A percentile compares a stretch with the other conserved stretches of the same genome.
Conservation (phyloP, 2,888 invertebrate species). For the Oscheius sp. region DNA sequence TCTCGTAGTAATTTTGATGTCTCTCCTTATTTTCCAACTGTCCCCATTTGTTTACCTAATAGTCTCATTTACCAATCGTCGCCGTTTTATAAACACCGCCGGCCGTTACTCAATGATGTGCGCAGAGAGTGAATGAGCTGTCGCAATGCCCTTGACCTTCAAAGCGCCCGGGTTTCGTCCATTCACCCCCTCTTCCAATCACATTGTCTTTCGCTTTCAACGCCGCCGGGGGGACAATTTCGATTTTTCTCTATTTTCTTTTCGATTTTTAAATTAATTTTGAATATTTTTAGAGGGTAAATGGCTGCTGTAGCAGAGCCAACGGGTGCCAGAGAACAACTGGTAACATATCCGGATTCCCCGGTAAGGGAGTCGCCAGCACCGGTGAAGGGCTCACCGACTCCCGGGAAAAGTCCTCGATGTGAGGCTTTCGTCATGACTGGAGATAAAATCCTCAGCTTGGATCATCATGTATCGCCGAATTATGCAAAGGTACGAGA, state of each 20-base stretch:
- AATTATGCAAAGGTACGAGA: conserved; percentile 71
- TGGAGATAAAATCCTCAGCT: conserved; percentile 69
- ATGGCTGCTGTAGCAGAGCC: conserved; percentile 36
- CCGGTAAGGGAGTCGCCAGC: conserved; percentile 11
- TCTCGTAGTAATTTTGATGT: not conserved
- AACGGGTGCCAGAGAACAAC: conserved; percentile 26
- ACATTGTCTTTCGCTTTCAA: conserved; percentile 9
- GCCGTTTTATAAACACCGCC: conserved; percentile 19
- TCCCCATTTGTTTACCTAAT: conserved; percentile 9
- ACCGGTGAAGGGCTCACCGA: not conserved
- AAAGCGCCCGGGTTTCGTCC: not conserved
- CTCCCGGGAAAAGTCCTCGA: conserved; percentile 31
- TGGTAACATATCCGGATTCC: conserved; percentile 30
- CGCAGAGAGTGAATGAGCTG: not conserved
- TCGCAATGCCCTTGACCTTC: conserved; percentile 23
- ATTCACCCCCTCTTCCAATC: too few relatives aligned
- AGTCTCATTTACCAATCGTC: not conserved
- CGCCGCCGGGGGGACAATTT: too few relatives aligned
- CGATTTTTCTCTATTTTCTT: not conserved
- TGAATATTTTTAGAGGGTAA: not conserved
- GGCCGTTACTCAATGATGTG: conserved; percentile 1
- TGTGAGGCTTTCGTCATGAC: conserved; percentile 73
- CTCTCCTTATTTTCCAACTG: not conserved
- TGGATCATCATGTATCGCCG: conserved; percentile 70
- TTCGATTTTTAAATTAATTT: not conserved